A percentile compares a stretch with the other conserved stretches of the same genome.
Conservation (phyloP, 2,888 invertebrate genomes). For the Drosophila dives region DNA sequence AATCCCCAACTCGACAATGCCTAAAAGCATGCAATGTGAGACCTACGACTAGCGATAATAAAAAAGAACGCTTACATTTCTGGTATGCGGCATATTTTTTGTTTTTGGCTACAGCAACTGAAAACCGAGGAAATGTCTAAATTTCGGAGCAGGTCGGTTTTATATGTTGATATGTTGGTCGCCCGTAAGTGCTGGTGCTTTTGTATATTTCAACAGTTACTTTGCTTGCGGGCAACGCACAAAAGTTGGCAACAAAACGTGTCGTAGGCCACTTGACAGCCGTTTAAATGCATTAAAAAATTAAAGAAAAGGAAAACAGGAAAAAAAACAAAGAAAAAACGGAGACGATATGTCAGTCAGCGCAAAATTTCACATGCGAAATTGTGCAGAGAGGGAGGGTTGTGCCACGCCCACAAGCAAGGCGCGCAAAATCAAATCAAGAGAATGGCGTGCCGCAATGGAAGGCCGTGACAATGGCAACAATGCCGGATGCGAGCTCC, state of each 20-base stretch:
- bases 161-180: conserved; percentile 2
- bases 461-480: no score
- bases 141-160: conserved; percentile 44
- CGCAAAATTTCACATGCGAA: conserved; percentile 63
- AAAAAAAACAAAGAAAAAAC: conserved; percentile 15
- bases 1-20: conserved; percentile 7
- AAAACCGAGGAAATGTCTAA: conserved; percentile 60
- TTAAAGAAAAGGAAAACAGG: conserved; percentile 54
- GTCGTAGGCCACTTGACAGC: conserved; percentile 72
- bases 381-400: no score
- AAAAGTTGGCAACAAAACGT: conserved; percentile 40
- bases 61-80: conserved; percentile 14
- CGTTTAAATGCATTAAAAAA: conserved; percentile 78
- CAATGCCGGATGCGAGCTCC: no score
- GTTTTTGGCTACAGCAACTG: conserved; percentile 25
- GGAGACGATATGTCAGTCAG: conserved; percentile 56
- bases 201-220: conserved; percentile 59
- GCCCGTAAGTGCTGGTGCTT: conserved; percentile 44
- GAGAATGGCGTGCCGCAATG: no score
- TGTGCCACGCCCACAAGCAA: no score
- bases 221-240: conserved; percentile 39
- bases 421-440: no score
- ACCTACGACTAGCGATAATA: conserved; percentile 38
- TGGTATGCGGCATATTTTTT: conserved; percentile 47
- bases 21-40: conserved; percentile 45